These are phyloP conservation scores for Dasysyrphus albostriatus DNA, from an alignment of 2,888 invertebrate species.

Conservation along the genomic window DNA sequence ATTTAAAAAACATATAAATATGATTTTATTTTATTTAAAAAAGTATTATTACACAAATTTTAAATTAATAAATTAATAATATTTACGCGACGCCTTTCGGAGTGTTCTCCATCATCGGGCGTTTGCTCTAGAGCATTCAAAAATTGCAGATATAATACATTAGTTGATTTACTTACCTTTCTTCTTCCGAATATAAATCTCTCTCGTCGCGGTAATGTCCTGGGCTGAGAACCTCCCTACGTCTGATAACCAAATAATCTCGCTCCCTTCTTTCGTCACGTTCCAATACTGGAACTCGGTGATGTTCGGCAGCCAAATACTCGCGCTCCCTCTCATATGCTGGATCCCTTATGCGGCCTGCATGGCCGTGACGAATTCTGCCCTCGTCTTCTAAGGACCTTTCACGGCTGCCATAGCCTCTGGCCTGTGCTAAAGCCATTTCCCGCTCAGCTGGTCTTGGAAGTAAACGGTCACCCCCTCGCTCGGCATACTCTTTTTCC, in stretches of 20 bases:
- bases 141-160: too few species aligned
- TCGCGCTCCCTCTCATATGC: slow-evolving; percentile 81
- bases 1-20: too few species aligned
- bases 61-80: too few species aligned
- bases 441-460: slow-evolving; percentile 88
- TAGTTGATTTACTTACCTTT: slow-evolving; percentile 77
- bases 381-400: slow-evolving; percentile 81
- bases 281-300: slow-evolving; percentile 79
- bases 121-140: too few species aligned
- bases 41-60: too few species aligned
- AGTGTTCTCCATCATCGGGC: too few species aligned
- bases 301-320: slow-evolving; percentile 79
- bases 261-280: slow-evolving; percentile 81
- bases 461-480: slow-evolving; percentile 86
- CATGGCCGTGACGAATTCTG: slow-evolving; percentile 72
- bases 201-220: slow-evolving; percentile 81
- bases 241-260: slow-evolving; percentile 78
- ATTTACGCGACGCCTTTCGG: too few species aligned
- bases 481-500: slow-evolving; percentile 80
- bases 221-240: slow-evolving; percentile 81
- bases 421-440: slow-evolving; percentile 85
- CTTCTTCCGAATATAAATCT: slow-evolving; percentile 82
- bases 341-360: slow-evolving; percentile 76
- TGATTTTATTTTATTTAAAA: too few species aligned
- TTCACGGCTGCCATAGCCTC: slow-evolving; percentile 81